phyloP scores from a whole-genome alignment of 2,888 invertebrate species.

The Salticus scenicus region DNA sequence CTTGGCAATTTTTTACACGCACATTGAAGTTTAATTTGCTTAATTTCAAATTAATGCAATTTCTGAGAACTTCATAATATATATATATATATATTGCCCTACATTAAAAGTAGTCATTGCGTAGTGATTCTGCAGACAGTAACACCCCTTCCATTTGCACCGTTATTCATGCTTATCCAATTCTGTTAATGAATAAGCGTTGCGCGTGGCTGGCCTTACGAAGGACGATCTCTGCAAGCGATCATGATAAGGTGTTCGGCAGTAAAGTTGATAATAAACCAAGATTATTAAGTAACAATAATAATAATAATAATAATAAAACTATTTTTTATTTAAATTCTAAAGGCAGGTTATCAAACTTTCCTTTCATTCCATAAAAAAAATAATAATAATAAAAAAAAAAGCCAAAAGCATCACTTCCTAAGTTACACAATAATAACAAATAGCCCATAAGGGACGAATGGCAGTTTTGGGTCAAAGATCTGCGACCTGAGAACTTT shows the following conservation, averaged over 20 bases:
- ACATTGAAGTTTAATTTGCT: too few relatives aligned
- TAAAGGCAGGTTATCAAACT: background rate
- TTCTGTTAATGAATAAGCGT: background rate
- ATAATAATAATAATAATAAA: too few relatives aligned
- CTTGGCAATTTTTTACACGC: too few relatives aligned
- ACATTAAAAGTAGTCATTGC: too few relatives aligned
- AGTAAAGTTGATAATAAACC: background rate
- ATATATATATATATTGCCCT: too few relatives aligned
- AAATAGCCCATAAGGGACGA: background rate
- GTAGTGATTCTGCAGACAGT: too few relatives aligned
- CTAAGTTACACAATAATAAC: background rate
- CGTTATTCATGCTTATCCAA: background rate
- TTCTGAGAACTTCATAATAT: too few relatives aligned
- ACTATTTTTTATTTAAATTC: too few relatives aligned
- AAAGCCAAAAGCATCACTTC: background rate
- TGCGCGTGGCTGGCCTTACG: background rate
- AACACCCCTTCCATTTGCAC: background rate
- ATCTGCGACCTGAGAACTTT: conserved; percentile 1
- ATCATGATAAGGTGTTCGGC: background rate
- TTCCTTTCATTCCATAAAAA: background rate
- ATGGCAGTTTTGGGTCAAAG: conserved; percentile 17
- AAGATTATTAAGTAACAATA: too few relatives aligned
- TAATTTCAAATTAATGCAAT: too few relatives aligned
- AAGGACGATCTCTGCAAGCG: background rate
- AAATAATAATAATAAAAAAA: too few relatives aligned